Conservation (phyloP, 2,797 vertebrate species). For the Thamnophis elegans region DNA sequence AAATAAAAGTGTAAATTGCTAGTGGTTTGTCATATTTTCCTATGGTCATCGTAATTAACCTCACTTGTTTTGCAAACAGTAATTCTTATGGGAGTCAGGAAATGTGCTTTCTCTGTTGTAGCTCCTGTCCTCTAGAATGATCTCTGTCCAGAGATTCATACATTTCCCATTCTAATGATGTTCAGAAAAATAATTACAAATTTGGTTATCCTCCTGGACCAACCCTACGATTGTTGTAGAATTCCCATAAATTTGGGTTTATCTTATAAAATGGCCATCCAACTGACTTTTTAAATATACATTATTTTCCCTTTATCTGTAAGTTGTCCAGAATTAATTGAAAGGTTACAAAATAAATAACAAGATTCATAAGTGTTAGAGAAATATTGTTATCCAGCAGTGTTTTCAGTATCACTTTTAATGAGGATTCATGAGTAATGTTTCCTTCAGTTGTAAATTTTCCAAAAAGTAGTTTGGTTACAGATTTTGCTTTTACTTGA, state of each 20-base stretch:
- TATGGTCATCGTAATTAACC: not conserved
- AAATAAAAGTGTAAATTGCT: not conserved
- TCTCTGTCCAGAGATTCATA: not conserved
- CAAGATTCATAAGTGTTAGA: not conserved
- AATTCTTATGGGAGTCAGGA: not conserved
- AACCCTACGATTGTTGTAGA: not conserved
- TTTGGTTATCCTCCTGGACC: not conserved
- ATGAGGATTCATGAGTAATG: constrained; percentile 32
- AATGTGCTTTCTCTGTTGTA: not conserved
- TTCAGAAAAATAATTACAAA: not conserved
- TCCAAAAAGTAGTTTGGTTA: constrained; percentile 46
- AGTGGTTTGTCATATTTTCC: not conserved
- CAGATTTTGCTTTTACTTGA: constrained; percentile 54
- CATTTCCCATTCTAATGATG: not conserved
- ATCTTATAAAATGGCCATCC: too few species aligned
- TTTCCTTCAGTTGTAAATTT: constrained; percentile 40
- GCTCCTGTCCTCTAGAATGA: not conserved
- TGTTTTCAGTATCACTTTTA: constrained; percentile 29
- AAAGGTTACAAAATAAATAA: not conserved
- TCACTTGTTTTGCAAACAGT: not conserved
- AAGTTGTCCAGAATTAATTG: not conserved
- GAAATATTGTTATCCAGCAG: not conserved
- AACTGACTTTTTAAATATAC: too few species aligned
- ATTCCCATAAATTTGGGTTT: not conserved
- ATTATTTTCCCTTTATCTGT: not conserved